Base-by-base conservation (phyloP, 64 coral and sea anemone genomes). In the Dendronephthya gigantea region DNA sequence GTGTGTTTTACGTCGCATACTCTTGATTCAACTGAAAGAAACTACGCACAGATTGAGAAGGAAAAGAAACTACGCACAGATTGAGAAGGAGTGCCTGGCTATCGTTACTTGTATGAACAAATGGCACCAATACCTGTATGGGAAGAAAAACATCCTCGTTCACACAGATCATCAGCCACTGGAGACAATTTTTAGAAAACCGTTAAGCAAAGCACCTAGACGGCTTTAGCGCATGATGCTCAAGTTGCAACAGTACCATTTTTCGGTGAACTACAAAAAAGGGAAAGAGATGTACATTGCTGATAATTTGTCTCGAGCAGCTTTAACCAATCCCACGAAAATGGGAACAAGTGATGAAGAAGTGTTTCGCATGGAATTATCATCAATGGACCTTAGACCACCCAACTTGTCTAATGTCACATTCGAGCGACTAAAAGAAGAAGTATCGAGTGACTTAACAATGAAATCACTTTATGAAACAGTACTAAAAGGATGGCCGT, bases 191-290 rank as follows among this genome's bases (percentile, higher is more conserved):
- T 86, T 86, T 68, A 74, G 69, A 86, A 86, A 86, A 68, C 32
- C 62, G 39, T 48, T 86, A 41, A 41, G 52, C 50, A 86, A 86
- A 40, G 85, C 52, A 66, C 85, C 85, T 48, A 19, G 85, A 23
- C 68, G 85, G 74, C 74, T 86, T 58, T 58, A 86, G 35, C 59
- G 58, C 48, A 86, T 72, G 58, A 74, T 86, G 85, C 85, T 86
- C 69, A 39, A 84, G 31, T 43, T 84, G 29, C 27, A 32, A 23
- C 43, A 86, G 52, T 86, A 86, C 34, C 48, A 83, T 83, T 45
- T 45, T 45, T 4, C 4, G 11, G 41, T 45, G 4, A 4, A 6
- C 4, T 81, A 81, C 1, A 81, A 81, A 1, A 81, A 31, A 35
- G 74, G 74, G 8, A 81, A 81, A 9, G 0, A 81, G 35, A 23